Conservation (phyloP, 92 coral and sea anemone species). For the Zoanthus sociatus region DNA sequence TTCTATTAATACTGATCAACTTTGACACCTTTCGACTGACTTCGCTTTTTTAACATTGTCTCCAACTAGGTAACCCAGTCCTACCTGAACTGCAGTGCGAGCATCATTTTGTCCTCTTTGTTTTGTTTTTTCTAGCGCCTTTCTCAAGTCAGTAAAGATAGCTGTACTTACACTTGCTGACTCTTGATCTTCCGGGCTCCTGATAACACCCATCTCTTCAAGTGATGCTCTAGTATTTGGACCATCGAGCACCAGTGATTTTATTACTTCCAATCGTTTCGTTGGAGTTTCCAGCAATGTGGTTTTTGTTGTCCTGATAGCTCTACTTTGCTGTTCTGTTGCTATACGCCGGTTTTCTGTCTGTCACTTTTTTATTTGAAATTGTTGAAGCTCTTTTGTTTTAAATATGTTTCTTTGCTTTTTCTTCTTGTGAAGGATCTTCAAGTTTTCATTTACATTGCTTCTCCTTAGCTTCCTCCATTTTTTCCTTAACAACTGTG, state of each 20-base stretch:
- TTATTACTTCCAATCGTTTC: background rate
- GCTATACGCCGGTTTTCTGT: background rate
- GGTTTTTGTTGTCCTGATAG: conserved; percentile 8
- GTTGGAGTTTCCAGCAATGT: background rate
- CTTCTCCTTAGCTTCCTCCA: too few species aligned
- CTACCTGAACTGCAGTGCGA: conserved; percentile 23
- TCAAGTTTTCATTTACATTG: too few species aligned
- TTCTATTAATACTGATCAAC: conserved; percentile 6
- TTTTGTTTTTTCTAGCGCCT: conserved; percentile 29
- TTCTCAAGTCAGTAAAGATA: conserved; percentile 8
- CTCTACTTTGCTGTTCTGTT: conserved; percentile 27
- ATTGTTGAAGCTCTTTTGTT: too few species aligned
- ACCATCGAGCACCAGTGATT: conserved; percentile 7
- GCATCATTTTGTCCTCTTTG: conserved; percentile 28
- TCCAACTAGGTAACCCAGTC: conserved; percentile 28
- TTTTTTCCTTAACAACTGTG: too few species aligned
- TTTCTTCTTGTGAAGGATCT: too few species aligned
- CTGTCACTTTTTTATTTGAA: background rate
- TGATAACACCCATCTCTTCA: conserved; percentile 23
- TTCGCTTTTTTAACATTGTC: conserved; percentile 32
- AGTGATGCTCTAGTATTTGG: conserved; percentile 12
- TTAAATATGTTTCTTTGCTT: too few species aligned
- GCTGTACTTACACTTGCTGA: background rate
- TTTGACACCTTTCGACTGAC: conserved; percentile 11
- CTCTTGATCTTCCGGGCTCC: conserved; percentile 24